Percentiles rank a stretch among this genome's conserved stretches.
Evolutionary conservation across 2,888 invertebrate genomes (phyloP).

Genomic region (Zygothrica quintamaculata): DNA sequence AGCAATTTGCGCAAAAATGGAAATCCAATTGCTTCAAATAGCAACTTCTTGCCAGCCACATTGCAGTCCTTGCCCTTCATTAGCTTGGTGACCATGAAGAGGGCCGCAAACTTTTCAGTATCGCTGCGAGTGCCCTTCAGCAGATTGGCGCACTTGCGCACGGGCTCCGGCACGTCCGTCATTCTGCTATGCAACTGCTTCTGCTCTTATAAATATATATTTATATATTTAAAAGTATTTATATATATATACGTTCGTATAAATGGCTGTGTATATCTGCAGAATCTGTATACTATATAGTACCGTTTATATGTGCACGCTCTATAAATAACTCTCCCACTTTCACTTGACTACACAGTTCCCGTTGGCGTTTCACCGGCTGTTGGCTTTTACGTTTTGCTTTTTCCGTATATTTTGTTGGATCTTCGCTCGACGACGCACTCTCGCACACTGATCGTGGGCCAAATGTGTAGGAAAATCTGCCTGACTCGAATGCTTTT

Average conservation of each 20-base stretch:
- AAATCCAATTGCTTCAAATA: conserved; percentile 96
- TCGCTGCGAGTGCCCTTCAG: conserved; percentile 92
- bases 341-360: conserved; percentile 75
- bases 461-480: conserved; percentile 27
- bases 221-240: conserved; percentile 1
- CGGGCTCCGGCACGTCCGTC: conserved; percentile 89
- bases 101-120: conserved; percentile 95
- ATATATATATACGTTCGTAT: conserved; percentile 19
- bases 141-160: conserved; percentile 93
- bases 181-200: conserved; percentile 61
- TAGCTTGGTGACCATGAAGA: conserved; percentile 96
- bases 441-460: conserved; percentile 79
- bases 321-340: conserved; percentile 73
- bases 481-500: conserved; percentile 39
- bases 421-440: conserved; percentile 76
- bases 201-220: conserved; percentile 19
- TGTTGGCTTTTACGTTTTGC: conserved; percentile 56
- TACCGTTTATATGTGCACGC: conserved; percentile 38
- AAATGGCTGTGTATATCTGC: conserved; percentile 19
- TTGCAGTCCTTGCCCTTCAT: conserved; percentile 93
- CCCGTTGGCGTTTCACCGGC: conserved; percentile 49
- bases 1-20: conserved; percentile 93
- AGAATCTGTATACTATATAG: conserved; percentile 24
- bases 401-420: conserved; percentile 29
- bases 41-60: conserved; percentile 89